Percentiles rank a stretch among this genome's conserved stretches.
phyloP scores from a whole-genome alignment of 2,888 invertebrate genomes.

The Zhuqinia jingwanae region DNA sequence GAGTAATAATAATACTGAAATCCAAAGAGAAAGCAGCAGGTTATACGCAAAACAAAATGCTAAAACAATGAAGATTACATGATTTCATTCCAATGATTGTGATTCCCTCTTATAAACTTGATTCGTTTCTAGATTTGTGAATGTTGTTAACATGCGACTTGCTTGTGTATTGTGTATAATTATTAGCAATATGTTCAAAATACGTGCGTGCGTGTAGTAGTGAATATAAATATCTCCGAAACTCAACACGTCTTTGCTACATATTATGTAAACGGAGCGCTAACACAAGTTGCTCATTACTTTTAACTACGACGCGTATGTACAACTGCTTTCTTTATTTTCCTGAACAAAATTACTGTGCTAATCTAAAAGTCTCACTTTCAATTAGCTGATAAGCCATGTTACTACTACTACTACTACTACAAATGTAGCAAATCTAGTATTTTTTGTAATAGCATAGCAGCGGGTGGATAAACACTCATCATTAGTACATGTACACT shows the following conservation, averaged over 20 bases:
- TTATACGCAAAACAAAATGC: neutral
- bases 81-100: slow-evolving; percentile 11
- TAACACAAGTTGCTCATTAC: too few species aligned
- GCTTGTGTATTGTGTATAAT: too few species aligned
- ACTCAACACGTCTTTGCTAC: too few species aligned
- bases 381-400: slow-evolving; percentile 44
- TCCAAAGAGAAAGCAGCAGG: neutral
- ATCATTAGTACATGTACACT: neutral
- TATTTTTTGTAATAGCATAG: slow-evolving; percentile 7
- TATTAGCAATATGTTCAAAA: too few species aligned
- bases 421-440: neutral
- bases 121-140: too few species aligned
- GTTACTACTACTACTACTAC: slow-evolving; percentile 17
- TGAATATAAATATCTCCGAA: too few species aligned
- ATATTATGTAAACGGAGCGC: too few species aligned
- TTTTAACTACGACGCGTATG: slow-evolving; percentile 2
- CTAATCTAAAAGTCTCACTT: slow-evolving; percentile 49
- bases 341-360: slow-evolving; percentile 17
- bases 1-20: slow-evolving; percentile 26
- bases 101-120: neutral
- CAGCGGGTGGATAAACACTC: neutral
- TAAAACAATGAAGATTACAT: slow-evolving; percentile 21
- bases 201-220: too few species aligned
- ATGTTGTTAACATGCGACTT: too few species aligned
- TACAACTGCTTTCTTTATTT: slow-evolving; percentile 8